Conservation (phyloP, 2,888 invertebrate genomes). For the Drosophila yooni region DNA sequence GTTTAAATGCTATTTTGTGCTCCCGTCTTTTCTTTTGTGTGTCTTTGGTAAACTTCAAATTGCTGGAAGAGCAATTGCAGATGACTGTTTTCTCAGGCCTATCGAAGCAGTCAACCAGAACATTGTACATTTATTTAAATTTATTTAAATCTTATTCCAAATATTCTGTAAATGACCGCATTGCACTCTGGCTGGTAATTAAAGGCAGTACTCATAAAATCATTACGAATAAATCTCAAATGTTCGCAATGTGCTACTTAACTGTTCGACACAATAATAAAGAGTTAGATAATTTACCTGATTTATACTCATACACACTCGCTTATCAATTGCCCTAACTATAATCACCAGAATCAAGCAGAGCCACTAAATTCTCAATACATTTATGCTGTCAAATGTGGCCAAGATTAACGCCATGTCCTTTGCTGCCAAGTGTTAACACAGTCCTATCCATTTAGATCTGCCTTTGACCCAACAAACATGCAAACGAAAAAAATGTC, state of each 20-base stretch:
- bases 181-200: background rate
- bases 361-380: conserved; percentile 24
- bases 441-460: conserved; percentile 27
- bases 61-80: background rate
- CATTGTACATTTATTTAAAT: background rate
- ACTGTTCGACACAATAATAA: background rate
- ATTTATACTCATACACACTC: conserved; percentile 16
- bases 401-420: conserved; percentile 34
- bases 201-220: background rate
- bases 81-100: background rate
- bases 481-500: conserved; percentile 36
- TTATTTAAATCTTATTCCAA: background rate
- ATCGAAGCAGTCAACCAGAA: background rate
- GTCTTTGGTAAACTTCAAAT: conserved; percentile 1
- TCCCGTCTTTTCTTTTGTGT: conserved; percentile 18
- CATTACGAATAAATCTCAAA: background rate
- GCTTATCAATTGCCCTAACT: conserved; percentile 12
- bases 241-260: background rate
- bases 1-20: conserved; percentile 37
- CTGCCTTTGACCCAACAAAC: conserved; percentile 26
- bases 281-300: conserved; percentile 15
- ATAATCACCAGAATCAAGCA: conserved; percentile 14
- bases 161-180: background rate
- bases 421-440: conserved; percentile 40
- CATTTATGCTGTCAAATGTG: conserved; percentile 22